Base-by-base conservation (phyloP, 2,113 vertebrate genomes). In the Thalassoma bifasciatum region DNA sequence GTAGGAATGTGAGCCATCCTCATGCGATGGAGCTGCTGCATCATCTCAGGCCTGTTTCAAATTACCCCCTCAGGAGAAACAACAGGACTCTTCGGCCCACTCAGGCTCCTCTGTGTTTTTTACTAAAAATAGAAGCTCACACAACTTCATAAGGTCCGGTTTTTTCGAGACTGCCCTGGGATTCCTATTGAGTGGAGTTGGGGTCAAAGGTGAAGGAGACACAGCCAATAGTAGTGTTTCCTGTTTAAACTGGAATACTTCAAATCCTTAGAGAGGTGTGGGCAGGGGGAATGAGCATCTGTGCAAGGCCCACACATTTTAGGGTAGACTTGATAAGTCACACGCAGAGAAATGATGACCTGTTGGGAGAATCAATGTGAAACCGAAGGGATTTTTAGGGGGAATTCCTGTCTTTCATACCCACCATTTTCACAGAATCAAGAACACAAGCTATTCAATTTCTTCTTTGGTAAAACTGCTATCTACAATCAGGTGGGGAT, bases 251-350 rank as follows among this genome's bases (percentile, higher is more conserved):
- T 44, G 26, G 75, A 88, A 92, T 91, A 86, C 59, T 75, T 91
- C 1, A 82, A 91, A 72, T 91, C 91, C 91, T 86, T 56, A 54
- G 87, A 92, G 77, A 88, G 75, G 66, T 84, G 81, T 78, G 73
- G 73, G 66, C 63, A 69, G 85, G 37, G 60, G 37, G 72, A 85
- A 70, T 57, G 46, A 71, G 50, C 54, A 44, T 63, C 71, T 65
- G 50, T 58, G 22, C 53, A 69, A 81, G 67, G 72, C 84, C 82
- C 71, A 73, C 65, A 83, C 69, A 68, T 77, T 76, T 89, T 36
- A 66, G 46, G 24, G 22, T 70, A 62, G 19, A 47, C 46, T n/a
- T 54, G 50, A 75, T 79, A 23, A 66, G 67, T 75, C 66, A 1
- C 8, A 34, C 34, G 36, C 46, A 19, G 46, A 53, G 54, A 24